Conservation (phyloP, 92 coral and sea anemone species). For the Nematostella vectensis region DNA sequence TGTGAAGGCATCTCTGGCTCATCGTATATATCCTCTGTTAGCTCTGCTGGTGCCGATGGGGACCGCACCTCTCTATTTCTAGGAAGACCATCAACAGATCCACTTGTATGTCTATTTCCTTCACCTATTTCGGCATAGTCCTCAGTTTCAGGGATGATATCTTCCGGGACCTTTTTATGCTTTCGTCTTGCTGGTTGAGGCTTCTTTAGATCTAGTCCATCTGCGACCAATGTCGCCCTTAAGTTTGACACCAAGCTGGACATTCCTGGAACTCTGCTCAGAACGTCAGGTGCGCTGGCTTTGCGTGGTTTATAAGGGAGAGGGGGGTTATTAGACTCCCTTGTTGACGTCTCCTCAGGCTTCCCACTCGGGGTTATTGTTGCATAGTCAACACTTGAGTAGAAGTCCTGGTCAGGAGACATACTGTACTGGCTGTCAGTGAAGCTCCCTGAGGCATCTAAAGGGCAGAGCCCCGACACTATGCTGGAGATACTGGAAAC, state of each 20-base stretch:
- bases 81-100: constrained; percentile 1
- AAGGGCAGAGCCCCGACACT: constrained; percentile 21
- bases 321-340: constrained; percentile 9
- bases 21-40: constrained; percentile 55
- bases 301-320: constrained; percentile 46
- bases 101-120: constrained; percentile 3
- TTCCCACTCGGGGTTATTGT: constrained; percentile 24
- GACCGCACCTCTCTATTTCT: constrained; percentile 27
- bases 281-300: constrained; percentile 49
- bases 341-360: constrained; percentile 8
- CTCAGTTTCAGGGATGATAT: constrained; percentile 34
- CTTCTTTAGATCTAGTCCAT: constrained; percentile 59
- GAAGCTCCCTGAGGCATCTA: constrained; percentile 20
- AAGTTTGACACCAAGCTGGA: constrained; percentile 49
- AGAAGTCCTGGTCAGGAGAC: constrained; percentile 38
- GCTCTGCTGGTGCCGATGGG: constrained; percentile 48
- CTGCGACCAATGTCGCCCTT: constrained; percentile 70
- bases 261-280: constrained; percentile 7
- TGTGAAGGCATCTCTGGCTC: constrained; percentile 41
- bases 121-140: constrained; percentile 39
- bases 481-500: constrained; percentile 18
- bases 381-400: constrained; percentile 52
- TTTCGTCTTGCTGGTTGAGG: constrained; percentile 33
- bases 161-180: constrained; percentile 26
- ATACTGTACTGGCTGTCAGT: constrained; percentile 13